These are phyloP conservation scores for Trematomus loennbergii DNA, from an alignment of 2,113 vertebrate genomes.

Conservation along the genomic window DNA sequence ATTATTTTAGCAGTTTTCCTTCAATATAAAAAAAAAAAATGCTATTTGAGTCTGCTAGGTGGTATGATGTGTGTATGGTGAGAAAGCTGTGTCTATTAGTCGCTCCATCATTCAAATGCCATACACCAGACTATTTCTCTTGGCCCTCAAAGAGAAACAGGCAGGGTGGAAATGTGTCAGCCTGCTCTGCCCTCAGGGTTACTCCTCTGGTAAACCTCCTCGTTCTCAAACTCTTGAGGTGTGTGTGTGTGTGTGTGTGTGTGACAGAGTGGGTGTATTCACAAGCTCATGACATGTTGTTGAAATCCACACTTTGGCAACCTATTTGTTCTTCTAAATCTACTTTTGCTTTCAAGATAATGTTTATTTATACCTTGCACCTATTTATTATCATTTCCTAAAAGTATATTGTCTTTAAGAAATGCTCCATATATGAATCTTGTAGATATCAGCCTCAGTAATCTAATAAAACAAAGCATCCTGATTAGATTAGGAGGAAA, in stretches of 20 bases:
- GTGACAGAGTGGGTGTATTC: background rate
- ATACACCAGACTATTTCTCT: slow-evolving; percentile 77
- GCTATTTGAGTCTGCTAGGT: slow-evolving; percentile 2
- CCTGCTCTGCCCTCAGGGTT: slow-evolving; percentile 49
- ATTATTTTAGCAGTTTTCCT: slow-evolving; percentile 19
- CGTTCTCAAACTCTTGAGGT: slow-evolving; percentile 15
- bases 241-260: no score
- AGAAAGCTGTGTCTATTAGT: slow-evolving; percentile 53
- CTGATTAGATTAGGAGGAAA: slow-evolving; percentile 41
- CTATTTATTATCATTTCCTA: background rate
- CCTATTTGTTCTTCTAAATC: background rate
- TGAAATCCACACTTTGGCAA: slow-evolving; percentile 24
- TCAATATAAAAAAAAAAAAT: background rate
- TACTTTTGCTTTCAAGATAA: background rate
- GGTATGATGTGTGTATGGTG: slow-evolving; percentile 30
- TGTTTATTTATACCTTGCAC: slow-evolving; percentile 6
- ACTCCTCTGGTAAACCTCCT: slow-evolving; percentile 48
- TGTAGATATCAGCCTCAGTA: slow-evolving; percentile 15
- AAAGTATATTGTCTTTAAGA: background rate
- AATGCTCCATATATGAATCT: background rate
- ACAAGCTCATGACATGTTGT: slow-evolving; percentile 13
- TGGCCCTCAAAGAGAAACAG: slow-evolving; percentile 67
- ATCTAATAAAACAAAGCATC: slow-evolving; percentile 43
- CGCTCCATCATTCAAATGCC: slow-evolving; percentile 68
- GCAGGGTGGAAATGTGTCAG: slow-evolving; percentile 64